phyloP scores from a whole-genome alignment of 2,888 invertebrate genomes.

The Empis livida region DNA sequence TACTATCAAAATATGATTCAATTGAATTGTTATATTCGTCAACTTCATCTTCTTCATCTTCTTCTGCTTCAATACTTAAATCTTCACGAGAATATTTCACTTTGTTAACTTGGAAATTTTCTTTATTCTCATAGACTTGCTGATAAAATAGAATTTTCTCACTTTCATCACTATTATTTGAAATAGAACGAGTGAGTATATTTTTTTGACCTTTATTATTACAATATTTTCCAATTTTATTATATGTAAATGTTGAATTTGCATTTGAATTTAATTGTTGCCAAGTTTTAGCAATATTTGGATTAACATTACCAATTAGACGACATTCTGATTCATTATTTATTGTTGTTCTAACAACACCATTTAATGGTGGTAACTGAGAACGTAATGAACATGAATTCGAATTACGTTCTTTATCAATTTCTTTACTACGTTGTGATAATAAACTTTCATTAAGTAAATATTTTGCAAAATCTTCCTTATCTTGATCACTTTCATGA shows the following conservation, averaged over 20 bases:
- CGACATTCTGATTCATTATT: slow-evolving; percentile 6
- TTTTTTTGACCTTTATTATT: neutral
- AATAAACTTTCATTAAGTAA: neutral
- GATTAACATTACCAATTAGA: slow-evolving; percentile 14
- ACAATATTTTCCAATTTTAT: neutral
- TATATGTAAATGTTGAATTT: neutral
- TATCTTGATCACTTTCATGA: slow-evolving; percentile 1
- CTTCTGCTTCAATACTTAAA: slow-evolving; percentile 1
- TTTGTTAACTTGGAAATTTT: slow-evolving; percentile 14
- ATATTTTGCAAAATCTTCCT: neutral
- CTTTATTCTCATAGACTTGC: slow-evolving; percentile 8
- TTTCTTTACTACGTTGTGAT: neutral
- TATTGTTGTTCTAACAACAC: neutral
- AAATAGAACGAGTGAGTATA: slow-evolving; percentile 4
- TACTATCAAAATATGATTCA: slow-evolving; percentile 13
- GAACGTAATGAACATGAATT: neutral
- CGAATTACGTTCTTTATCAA: neutral
- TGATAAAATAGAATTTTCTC: slow-evolving; percentile 10
- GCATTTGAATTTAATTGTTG: slow-evolving; percentile 11
- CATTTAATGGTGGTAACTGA: neutral
- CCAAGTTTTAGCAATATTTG: slow-evolving; percentile 15
- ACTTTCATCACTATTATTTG: slow-evolving; percentile 11
- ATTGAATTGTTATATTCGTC: neutral
- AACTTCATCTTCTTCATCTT: slow-evolving; percentile 3
- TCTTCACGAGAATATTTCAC: slow-evolving; percentile 10